Evolutionary conservation across 2,113 vertebrate species (phyloP).

Genomic region (Trichechus manatus): DNA sequence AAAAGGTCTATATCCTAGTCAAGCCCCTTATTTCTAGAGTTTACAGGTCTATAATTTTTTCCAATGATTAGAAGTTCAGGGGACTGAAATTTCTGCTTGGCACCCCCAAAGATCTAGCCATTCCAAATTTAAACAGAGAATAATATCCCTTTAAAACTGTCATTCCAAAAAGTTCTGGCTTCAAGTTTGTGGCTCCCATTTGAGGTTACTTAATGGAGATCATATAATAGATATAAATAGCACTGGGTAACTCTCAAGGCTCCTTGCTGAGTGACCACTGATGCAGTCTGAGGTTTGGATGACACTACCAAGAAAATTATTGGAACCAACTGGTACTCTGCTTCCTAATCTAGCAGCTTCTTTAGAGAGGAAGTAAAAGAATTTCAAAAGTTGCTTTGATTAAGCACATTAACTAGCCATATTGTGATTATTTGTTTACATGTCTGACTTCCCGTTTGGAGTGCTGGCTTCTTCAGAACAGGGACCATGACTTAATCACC

Average conservation of each 20-base stretch:
- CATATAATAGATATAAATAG: constrained; percentile 72
- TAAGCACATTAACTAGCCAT: neutral
- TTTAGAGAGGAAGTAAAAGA: constrained; percentile 1
- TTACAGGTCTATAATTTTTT: neutral
- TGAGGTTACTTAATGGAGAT: constrained; percentile 45
- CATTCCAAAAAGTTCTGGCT: constrained; percentile 49
- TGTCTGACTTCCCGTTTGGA: neutral
- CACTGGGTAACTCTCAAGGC: constrained; percentile 49
- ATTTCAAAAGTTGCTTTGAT: constrained; percentile 36
- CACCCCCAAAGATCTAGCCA: neutral
- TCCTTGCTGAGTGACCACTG: constrained; percentile 62
- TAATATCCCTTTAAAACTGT: constrained; percentile 43
- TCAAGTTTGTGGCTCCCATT: constrained; percentile 35
- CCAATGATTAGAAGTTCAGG: neutral
- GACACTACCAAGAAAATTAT: constrained; percentile 42
- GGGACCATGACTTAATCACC: neutral
- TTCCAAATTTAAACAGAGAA: neutral
- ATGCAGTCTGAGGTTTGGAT: constrained; percentile 68
- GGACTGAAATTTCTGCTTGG: neutral
- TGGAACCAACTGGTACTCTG: neutral
- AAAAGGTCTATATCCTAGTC: neutral
- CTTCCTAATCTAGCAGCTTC: constrained; percentile 38
- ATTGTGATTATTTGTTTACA: neutral
- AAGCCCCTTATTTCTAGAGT: neutral
- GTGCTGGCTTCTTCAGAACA: neutral